phyloP scores from a whole-genome alignment of 2,113 vertebrate genomes.

The Lepidothrix coronata region DNA sequence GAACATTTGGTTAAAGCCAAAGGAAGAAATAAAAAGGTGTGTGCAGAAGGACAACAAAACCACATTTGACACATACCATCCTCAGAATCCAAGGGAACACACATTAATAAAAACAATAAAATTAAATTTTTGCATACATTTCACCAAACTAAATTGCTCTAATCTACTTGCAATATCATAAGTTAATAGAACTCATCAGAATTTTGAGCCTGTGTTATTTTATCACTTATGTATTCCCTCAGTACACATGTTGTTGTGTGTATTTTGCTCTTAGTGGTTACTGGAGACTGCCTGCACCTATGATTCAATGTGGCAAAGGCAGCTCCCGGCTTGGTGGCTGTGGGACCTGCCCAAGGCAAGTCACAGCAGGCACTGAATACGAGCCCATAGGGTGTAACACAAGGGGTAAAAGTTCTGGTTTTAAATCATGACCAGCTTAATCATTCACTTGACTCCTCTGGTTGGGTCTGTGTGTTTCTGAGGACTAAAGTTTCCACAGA shows the following conservation, averaged over 20 bases:
- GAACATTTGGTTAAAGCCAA: background rate
- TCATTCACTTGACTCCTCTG: background rate
- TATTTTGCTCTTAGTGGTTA: background rate
- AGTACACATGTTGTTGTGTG: background rate
- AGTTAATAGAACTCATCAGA: background rate
- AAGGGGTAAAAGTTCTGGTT: background rate
- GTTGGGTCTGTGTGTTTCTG: background rate
- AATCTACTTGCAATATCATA: background rate
- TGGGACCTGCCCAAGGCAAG: background rate
- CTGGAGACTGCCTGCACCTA: background rate
- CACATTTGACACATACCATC: fast-evolving
- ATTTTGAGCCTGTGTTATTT: background rate
- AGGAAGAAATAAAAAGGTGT: background rate
- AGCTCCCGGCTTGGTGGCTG: background rate
- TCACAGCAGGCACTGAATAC: background rate
- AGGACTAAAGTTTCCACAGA: background rate
- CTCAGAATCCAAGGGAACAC: background rate
- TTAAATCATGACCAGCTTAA: background rate
- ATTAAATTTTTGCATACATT: background rate
- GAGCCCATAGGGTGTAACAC: background rate
- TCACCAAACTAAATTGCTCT: background rate
- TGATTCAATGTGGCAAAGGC: background rate
- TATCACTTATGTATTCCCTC: background rate
- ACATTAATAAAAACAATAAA: background rate
- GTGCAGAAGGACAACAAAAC: background rate